These are phyloP conservation scores for Mastomys coucha DNA, from an alignment of 2,113 vertebrate species.

Conservation along the genomic window DNA sequence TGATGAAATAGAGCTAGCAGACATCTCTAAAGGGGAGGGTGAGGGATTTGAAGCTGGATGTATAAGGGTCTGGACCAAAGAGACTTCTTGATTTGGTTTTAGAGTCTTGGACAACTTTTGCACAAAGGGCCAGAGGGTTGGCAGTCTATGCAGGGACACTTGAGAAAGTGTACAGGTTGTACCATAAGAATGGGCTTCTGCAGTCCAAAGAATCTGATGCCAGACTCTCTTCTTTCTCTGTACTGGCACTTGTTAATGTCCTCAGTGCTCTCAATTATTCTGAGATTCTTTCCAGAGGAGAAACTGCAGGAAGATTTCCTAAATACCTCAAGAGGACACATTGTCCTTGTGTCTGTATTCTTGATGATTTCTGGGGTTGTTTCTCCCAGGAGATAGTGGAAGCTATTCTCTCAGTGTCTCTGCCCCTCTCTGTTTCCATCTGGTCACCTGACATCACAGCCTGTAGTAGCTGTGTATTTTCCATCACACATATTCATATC, in stretches of 20 bases:
- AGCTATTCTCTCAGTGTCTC: neutral
- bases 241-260: neutral
- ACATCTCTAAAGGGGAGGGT: constrained; percentile 60
- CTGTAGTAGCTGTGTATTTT: neutral
- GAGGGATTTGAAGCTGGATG: constrained; percentile 19
- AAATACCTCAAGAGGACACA: neutral
- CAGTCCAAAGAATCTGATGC: neutral
- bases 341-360: neutral
- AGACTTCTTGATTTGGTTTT: constrained; percentile 33
- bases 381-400: neutral
- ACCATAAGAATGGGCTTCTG: neutral
- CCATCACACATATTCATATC: neutral
- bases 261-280: neutral
- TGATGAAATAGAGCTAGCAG: constrained; percentile 62
- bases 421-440: neutral
- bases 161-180: rapidly evolving
- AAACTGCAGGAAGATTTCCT: neutral
- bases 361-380: neutral
- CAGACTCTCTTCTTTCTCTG: neutral
- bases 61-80: neutral
- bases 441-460: neutral
- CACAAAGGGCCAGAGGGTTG: neutral
- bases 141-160: neutral
- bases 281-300: neutral
- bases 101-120: neutral